Percentiles rank a stretch among this genome's conserved stretches.
phyloP scores from a whole-genome alignment of 2,888 invertebrate genomes.

The Creontiades dilutus region DNA sequence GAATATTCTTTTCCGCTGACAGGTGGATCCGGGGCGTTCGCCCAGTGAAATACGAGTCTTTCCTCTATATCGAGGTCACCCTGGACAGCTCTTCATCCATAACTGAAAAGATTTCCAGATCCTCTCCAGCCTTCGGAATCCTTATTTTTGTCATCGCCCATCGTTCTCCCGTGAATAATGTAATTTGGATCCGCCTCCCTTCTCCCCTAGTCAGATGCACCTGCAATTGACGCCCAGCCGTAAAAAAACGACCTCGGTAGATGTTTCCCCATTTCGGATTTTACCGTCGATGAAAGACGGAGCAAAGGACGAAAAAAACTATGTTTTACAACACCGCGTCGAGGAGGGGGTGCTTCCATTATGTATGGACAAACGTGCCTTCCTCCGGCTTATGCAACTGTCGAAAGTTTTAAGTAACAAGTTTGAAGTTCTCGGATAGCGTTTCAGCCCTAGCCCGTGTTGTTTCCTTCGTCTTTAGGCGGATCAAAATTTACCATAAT shows the following conservation, averaged over 20 bases:
- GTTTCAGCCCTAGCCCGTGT: background rate
- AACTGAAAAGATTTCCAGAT: constrained; percentile 1
- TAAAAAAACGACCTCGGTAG: background rate
- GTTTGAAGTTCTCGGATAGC: background rate
- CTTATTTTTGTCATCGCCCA: constrained; percentile 17
- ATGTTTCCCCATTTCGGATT: background rate
- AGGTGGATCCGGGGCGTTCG: background rate
- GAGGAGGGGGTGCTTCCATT: background rate
- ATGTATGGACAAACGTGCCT: constrained; percentile 4
- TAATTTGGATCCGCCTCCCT: background rate
- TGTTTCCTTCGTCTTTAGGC: background rate
- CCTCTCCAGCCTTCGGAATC: background rate
- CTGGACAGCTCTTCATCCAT: constrained; percentile 1
- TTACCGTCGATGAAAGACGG: background rate
- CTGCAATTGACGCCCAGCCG: background rate
- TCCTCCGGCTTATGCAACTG: constrained; percentile 7
- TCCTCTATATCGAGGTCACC: constrained; percentile 9
- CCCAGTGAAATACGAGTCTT: background rate
- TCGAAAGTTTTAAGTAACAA: constrained; percentile 30
- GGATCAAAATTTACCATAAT: constrained; percentile 8
- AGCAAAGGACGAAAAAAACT: background rate
- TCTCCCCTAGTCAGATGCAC: background rate
- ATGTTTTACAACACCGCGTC: background rate
- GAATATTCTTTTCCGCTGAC: background rate
- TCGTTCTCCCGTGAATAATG: constrained; percentile 1